Percentiles rank a stretch among this genome's conserved stretches.
Conservation (phyloP, 2,888 invertebrate species). For the Ferrisia virgata region DNA sequence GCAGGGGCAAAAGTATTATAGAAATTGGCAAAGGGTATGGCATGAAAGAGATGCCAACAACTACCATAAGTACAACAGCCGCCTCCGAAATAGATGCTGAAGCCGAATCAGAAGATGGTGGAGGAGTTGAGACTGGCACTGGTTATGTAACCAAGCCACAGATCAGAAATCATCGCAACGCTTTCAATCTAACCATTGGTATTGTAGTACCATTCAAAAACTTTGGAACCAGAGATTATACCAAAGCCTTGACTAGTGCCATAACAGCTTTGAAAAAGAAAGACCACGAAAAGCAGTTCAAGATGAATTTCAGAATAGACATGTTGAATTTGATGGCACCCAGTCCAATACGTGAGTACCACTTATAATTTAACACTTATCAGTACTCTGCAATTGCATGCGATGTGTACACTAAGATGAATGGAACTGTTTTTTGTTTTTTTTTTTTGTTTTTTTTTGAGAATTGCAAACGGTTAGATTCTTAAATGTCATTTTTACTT, state of each 20-base stretch:
- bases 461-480: too few species aligned
- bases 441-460: too few species aligned
- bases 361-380: slow-evolving; percentile 49
- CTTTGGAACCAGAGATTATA: slow-evolving; percentile 69
- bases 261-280: slow-evolving; percentile 64
- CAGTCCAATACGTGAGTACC: slow-evolving; percentile 67
- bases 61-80: slow-evolving; percentile 40
- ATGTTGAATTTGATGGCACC: slow-evolving; percentile 67
- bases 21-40: slow-evolving; percentile 46
- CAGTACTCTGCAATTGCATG: neutral
- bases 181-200: slow-evolving; percentile 67
- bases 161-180: slow-evolving; percentile 47
- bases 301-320: slow-evolving; percentile 65
- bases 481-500: too few species aligned
- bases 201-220: slow-evolving; percentile 74
- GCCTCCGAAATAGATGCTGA: neutral
- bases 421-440: too few species aligned
- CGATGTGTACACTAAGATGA: too few species aligned
- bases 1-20: slow-evolving; percentile 46
- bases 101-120: slow-evolving; percentile 21
- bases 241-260: slow-evolving; percentile 66
- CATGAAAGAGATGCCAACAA: slow-evolving; percentile 43
- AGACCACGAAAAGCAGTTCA: slow-evolving; percentile 64
- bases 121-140: neutral
- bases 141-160: slow-evolving; percentile 42